These are phyloP conservation scores for Rhodeus uyekii DNA, from an alignment of 2,797 vertebrate species.

Conservation along the genomic window DNA sequence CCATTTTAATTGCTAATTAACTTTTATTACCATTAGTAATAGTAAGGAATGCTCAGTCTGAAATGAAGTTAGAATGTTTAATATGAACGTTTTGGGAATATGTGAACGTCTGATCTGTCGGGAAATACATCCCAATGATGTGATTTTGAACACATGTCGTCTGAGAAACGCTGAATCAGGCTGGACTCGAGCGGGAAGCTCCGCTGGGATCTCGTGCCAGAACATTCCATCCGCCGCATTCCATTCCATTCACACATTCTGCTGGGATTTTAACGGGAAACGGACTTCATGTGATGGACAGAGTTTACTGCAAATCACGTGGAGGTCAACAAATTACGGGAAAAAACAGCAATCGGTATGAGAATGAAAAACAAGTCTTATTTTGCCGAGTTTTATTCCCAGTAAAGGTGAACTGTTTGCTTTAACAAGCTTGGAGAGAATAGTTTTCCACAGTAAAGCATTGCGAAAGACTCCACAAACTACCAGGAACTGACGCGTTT, in stretches of 20 bases:
- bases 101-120: neutral
- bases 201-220: conserved; percentile 46
- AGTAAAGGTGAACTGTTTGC: neutral
- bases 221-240: conserved; percentile 55
- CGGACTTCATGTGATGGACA: conserved; percentile 67
- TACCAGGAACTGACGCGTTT: conserved; percentile 28
- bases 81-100: neutral
- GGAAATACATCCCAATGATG: neutral
- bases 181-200: conserved; percentile 72
- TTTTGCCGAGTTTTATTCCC: neutral
- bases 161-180: conserved; percentile 66
- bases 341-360: neutral
- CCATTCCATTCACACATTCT: conserved; percentile 62
- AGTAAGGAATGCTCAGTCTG: neutral
- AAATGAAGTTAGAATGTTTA: neutral
- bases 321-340: conserved; percentile 58
- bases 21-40: neutral
- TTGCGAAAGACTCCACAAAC: conserved; percentile 27
- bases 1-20: neutral
- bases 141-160: neutral
- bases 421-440: neutral
- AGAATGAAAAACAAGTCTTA: neutral
- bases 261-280: conserved; percentile 63
- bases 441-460: neutral
- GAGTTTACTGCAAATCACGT: conserved; percentile 54